Conservation (phyloP, 2,888 invertebrate species). For the Rhagonycha fulva region DNA sequence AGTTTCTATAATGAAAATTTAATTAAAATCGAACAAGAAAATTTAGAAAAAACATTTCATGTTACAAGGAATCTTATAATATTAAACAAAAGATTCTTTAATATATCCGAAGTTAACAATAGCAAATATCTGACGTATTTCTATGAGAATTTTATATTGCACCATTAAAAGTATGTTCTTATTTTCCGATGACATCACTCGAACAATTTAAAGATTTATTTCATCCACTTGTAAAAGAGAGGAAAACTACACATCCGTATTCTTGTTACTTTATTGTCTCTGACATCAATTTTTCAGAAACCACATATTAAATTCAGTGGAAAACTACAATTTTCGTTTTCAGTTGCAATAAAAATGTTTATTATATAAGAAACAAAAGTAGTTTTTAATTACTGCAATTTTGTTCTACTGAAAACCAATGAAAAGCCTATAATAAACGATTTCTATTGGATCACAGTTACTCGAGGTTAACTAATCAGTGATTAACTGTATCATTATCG, state of each 20-base stretch:
- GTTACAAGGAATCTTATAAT: too few species aligned
- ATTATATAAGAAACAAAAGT: neutral
- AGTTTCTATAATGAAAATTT: too few species aligned
- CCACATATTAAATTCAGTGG: neutral
- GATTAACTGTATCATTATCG: neutral
- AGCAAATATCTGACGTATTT: neutral
- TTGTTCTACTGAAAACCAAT: too few species aligned
- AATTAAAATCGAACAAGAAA: too few species aligned
- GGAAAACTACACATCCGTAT: neutral
- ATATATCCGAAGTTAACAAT: neutral
- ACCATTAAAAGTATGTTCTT: neutral
- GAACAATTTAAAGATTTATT: neutral
- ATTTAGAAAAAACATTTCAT: too few species aligned
- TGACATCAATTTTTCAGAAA: neutral
- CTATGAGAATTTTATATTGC: neutral
- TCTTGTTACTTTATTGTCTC: neutral
- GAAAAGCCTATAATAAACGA: too few species aligned
- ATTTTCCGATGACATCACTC: neutral
- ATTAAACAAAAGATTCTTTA: neutral
- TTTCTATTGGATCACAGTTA: too few species aligned
- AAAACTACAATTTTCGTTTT: neutral
- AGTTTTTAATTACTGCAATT: neutral
- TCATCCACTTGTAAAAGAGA: neutral
- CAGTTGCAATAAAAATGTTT: neutral
- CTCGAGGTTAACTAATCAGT: too few species aligned